These are phyloP conservation scores for Ibycter americanus DNA, from an alignment of 2,797 vertebrate genomes.

Conservation along the genomic window DNA sequence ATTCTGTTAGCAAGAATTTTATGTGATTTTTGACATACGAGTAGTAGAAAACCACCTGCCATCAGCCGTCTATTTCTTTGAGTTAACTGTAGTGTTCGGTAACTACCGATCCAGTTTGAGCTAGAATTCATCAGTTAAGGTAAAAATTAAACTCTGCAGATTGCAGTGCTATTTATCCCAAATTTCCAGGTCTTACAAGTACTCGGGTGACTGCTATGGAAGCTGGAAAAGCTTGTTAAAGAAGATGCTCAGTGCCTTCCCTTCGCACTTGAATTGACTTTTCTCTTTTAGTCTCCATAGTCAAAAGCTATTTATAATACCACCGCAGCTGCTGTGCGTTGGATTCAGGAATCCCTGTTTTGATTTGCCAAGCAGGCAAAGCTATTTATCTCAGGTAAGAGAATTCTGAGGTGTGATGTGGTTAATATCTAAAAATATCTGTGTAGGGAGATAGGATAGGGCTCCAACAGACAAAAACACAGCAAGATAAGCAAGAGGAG, in stretches of 20 bases:
- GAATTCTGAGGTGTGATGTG: constrained; percentile 43
- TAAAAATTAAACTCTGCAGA: background rate
- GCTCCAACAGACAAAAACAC: constrained; percentile 39
- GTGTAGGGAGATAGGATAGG: background rate
- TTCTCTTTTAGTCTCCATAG: background rate
- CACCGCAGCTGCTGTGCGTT: background rate
- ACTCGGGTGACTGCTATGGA: background rate
- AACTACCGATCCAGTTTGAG: background rate
- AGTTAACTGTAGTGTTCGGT: background rate
- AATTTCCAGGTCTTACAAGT: background rate
- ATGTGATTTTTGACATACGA: background rate
- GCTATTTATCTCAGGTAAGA: background rate
- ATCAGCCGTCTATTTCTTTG: background rate
- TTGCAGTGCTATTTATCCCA: background rate
- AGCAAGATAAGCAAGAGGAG: constrained; percentile 31
- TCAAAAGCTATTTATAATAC: background rate
- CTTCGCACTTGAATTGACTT: background rate
- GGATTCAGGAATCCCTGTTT: constrained; percentile 40
- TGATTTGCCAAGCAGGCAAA: constrained; percentile 31
- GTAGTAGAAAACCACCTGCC: background rate
- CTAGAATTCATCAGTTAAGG: background rate
- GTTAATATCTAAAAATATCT: constrained; percentile 57
- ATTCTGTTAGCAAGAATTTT: background rate
- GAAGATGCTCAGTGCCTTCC: background rate
- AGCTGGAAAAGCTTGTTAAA: background rate